phyloP scores from a whole-genome alignment of 2,113 vertebrate species.

The Hypocryptadius cinnamomeus region DNA sequence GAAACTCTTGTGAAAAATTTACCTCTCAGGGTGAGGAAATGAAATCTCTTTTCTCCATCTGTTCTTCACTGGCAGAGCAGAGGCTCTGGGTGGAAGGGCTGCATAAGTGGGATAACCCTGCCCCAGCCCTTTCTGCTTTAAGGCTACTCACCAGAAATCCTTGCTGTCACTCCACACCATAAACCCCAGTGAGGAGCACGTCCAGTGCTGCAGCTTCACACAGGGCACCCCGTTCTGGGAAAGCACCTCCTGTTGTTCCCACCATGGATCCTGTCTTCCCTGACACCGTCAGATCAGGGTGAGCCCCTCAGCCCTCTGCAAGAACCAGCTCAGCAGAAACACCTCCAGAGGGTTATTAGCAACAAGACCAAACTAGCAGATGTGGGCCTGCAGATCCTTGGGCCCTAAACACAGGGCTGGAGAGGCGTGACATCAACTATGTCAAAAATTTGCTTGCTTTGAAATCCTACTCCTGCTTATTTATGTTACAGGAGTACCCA shows the following conservation, averaged over 20 bases:
- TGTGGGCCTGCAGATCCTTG: neutral
- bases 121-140: neutral
- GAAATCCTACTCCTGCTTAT: constrained; percentile 31
- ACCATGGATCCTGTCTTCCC: neutral
- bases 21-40: neutral
- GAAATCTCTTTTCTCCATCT: neutral
- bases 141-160: neutral
- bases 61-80: neutral
- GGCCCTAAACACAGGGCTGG: neutral
- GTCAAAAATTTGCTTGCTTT: constrained; percentile 12
- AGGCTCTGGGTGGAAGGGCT: neutral
- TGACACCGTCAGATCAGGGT: neutral
- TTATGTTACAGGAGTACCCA: neutral
- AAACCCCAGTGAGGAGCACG: accelerated
- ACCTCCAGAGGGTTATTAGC: neutral
- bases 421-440: neutral
- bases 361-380: constrained; percentile 14
- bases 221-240: neutral
- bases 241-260: neutral
- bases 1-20: neutral
- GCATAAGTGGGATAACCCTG: neutral
- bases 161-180: neutral
- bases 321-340: neutral
- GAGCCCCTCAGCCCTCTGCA: neutral
- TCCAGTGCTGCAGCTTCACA: neutral